Evolutionary conservation across 2,888 invertebrate species (phyloP).

Genomic region (Brassicogethes aeneus): DNA sequence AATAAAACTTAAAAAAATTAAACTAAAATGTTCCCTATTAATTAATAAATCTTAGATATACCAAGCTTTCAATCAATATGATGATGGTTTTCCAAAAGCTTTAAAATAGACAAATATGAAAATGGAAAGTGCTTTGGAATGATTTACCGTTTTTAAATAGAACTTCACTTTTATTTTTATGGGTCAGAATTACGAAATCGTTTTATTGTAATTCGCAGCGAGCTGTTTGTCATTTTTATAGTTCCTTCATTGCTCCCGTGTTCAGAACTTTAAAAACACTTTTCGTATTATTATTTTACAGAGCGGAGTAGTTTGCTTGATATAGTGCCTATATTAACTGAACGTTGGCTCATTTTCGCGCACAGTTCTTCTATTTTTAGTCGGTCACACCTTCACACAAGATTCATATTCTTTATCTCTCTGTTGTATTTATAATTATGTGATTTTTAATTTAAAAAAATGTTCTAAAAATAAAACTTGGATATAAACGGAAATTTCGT

Average conservation of each 20-base stretch:
- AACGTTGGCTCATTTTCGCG: too few relatives aligned
- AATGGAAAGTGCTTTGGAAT: conserved; percentile 29
- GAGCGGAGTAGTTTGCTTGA: background rate
- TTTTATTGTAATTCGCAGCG: conserved; percentile 1
- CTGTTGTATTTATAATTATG: too few relatives aligned
- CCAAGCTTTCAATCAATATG: too few relatives aligned
- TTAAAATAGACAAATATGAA: conserved; percentile 22
- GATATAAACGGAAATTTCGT: too few relatives aligned
- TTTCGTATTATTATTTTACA: background rate
- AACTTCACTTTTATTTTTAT: conserved; percentile 26
- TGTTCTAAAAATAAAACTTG: too few relatives aligned
- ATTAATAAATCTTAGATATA: too few relatives aligned
- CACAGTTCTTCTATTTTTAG: too few relatives aligned
- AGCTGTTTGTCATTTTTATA: conserved; percentile 3
- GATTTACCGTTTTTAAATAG: conserved; percentile 30
- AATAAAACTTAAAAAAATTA: too few relatives aligned
- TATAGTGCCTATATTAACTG: background rate
- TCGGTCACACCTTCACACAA: too few relatives aligned
- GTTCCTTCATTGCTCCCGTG: conserved; percentile 3
- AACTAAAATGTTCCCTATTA: too few relatives aligned
- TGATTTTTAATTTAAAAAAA: too few relatives aligned
- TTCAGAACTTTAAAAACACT: conserved; percentile 2
- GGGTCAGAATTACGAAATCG: conserved; percentile 5
- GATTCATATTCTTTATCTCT: too few relatives aligned
- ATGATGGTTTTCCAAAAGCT: conserved; percentile 28